Percentiles rank a stretch among this genome's conserved stretches.
Conservation (phyloP, 2,888 invertebrate genomes). For the Latheticus oryzae region DNA sequence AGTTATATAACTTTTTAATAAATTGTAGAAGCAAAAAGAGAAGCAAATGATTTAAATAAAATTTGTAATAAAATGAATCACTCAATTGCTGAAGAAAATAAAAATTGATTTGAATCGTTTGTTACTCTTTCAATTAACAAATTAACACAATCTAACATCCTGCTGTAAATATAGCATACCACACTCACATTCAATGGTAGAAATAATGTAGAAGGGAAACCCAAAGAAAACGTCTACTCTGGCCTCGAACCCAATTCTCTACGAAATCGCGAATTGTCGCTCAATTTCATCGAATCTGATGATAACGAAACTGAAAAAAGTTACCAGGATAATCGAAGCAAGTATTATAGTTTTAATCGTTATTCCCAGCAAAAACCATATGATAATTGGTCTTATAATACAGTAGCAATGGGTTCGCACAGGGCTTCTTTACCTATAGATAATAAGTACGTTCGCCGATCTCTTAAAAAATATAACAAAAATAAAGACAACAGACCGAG, state of each 20-base stretch:
- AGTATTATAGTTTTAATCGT: conserved; percentile 61
- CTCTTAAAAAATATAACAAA: conserved; percentile 52
- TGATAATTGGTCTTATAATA: conserved; percentile 59
- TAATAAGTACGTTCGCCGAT: conserved; percentile 52
- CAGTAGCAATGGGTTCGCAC: conserved; percentile 52
- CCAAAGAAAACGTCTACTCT: conserved; percentile 58
- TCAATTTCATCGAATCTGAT: conserved; percentile 59
- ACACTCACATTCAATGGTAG: conserved; percentile 66
- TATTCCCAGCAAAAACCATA: conserved; percentile 56
- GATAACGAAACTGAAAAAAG: conserved; percentile 55
- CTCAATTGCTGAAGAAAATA: too few species aligned
- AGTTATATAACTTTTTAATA: conserved; percentile 34
- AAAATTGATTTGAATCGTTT: too few species aligned
- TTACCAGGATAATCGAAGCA: conserved; percentile 52
- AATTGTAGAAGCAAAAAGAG: conserved; percentile 24
- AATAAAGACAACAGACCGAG: conserved; percentile 64
- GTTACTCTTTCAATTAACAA: conserved; percentile 49
- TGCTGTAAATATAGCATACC: conserved; percentile 64
- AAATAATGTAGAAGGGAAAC: conserved; percentile 63
- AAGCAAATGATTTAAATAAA: conserved; percentile 19
- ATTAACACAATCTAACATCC: conserved; percentile 64
- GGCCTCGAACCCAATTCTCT: conserved; percentile 56
- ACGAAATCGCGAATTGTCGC: conserved; percentile 53
- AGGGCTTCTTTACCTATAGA: conserved; percentile 52
- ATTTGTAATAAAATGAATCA: too few species aligned